A percentile compares a stretch with the other conserved stretches of the same genome.
Conservation (phyloP, 2,113 vertebrate species). For the Tragelaphus scriptus region DNA sequence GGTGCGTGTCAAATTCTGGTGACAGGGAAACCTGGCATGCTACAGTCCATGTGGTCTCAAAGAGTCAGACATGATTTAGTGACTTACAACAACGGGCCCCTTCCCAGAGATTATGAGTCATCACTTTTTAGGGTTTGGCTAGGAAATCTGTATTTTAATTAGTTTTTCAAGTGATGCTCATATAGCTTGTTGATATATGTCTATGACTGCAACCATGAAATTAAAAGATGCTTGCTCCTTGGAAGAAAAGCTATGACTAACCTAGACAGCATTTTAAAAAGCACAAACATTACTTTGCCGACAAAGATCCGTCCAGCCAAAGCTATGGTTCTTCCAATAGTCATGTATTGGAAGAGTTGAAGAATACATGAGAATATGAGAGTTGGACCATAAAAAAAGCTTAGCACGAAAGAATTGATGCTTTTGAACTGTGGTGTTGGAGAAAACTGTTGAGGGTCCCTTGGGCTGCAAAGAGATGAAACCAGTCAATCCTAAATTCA, state of each 20-base stretch:
- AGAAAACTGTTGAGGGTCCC: background rate
- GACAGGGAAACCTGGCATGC: background rate
- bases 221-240: background rate
- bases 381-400: background rate
- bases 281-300: background rate
- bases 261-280: background rate
- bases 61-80: background rate
- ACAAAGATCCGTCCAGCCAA: background rate
- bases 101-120: background rate
- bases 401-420: background rate
- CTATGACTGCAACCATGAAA: background rate
- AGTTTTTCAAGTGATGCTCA: background rate
- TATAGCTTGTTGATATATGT: background rate
- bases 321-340: background rate
- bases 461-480: background rate
- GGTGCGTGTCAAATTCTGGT: no score
- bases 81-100: background rate
- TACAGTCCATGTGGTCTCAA: background rate
- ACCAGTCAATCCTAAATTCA: background rate
- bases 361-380: background rate
- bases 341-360: background rate
- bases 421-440: background rate
- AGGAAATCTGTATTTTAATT: background rate
- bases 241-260: background rate
- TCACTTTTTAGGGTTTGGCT: background rate